Conservation (phyloP, 2,888 invertebrate species). For the Brachycybe producta region DNA sequence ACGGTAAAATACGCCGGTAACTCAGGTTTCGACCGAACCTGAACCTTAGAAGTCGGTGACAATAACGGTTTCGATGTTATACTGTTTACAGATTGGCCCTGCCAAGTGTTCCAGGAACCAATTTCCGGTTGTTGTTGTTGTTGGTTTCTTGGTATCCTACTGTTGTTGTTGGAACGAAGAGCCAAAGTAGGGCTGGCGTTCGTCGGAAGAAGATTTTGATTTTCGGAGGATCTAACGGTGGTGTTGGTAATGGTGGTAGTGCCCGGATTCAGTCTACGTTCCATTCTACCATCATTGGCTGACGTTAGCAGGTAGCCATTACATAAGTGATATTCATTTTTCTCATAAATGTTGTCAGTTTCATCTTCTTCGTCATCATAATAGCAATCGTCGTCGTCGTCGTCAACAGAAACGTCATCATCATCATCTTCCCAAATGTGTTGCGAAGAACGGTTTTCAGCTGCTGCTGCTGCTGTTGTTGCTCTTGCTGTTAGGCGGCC, state of each 20-base stretch:
- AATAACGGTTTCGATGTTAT: neutral
- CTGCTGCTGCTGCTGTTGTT: too few species aligned
- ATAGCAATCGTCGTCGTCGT: too few species aligned
- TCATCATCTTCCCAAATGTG: too few species aligned
- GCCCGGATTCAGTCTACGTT: slow-evolving; percentile 10
- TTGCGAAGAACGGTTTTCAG: too few species aligned
- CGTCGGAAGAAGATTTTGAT: neutral
- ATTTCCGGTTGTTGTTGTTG: too few species aligned
- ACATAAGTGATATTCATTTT: too few species aligned
- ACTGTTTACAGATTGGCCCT: too few species aligned
- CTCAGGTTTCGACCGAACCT: slow-evolving; percentile 15
- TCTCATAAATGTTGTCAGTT: too few species aligned
- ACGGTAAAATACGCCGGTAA: slow-evolving; percentile 20
- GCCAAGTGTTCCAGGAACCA: neutral
- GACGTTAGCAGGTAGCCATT: slow-evolving; percentile 2
- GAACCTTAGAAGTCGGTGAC: slow-evolving; percentile 13
- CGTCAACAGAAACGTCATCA: too few species aligned
- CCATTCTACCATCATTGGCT: slow-evolving; percentile 15
- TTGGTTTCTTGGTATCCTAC: neutral
- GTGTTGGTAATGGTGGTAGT: neutral
- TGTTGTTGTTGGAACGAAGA: neutral
- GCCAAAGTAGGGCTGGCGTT: neutral
- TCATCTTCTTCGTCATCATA: too few species aligned
- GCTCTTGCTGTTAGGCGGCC: too few species aligned
- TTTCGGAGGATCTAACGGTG: neutral